Base-by-base conservation (phyloP, 2,888 invertebrate species). In the Eupithecia vulgata region DNA sequence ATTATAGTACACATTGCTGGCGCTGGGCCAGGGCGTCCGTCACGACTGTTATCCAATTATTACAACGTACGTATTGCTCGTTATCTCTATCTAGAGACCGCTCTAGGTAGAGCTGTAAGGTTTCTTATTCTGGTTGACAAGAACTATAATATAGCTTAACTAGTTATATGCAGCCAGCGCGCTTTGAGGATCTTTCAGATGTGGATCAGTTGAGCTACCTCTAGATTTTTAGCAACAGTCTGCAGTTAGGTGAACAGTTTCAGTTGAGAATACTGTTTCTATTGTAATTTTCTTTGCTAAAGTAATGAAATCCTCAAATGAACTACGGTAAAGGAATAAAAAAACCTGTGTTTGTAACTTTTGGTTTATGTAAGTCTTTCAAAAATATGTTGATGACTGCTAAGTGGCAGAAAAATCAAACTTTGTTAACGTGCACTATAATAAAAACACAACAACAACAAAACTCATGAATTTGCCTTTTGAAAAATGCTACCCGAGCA, bases 41-140 rank as follows among this genome's bases (percentile, higher is more conserved):
- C 83, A 84, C 78, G 72, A 68, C 79, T 78, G 79, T 80, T 83
- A 81, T 82, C 80, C 82, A 84, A 85, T 84, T 84, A 82, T 80
- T 81, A 75, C 74, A 67, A 37, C 68, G 72, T 71, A 76, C 74
- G 75, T 75, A 77, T 76, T 76, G 77, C 74, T 71, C 66, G 75
- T 73, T 76, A 73, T 74, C 74, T 52, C 65, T 37, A 12, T 52
- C 40, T 37, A n/a, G n/a, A 64, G 5, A n/a, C n/a, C 34, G 62
- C 10, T 35, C n/a, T n/a, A n/a, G n/a, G 10, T 62, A 8, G 15
- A 61, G 35, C 62, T 35, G 17, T 64, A 25, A 42, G 15, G 40
- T 64, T 37, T 64, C 62, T 21, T 12, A 65, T 42, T 37, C 25
- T 65, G 25, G 25, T n/a, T 59, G 15, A 59, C 59, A 59, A 30